Base-by-base conservation (phyloP, 2,888 invertebrate genomes). In the Microctonus brassicae region DNA sequence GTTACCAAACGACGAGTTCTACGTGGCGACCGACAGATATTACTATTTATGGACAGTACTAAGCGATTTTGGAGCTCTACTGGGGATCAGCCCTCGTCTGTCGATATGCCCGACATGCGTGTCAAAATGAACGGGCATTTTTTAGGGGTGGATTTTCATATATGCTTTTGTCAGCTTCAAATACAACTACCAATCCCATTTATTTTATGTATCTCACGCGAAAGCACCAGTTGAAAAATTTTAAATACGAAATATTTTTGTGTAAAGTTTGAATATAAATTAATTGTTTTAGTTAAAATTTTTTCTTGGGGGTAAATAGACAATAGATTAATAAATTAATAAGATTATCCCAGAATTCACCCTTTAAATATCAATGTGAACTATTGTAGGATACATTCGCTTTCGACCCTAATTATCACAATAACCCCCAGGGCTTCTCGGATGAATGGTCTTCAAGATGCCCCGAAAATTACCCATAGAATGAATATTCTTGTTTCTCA, bases 1-100 rank as follows among this genome's bases (percentile, higher is more conserved):
- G 85, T 87, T 87, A 87, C 84, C 79, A 75, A 79, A 79, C 81
- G 80, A 76, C 73, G 78, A 80, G 77, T 80, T 79, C 80, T 79
- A 79, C 79, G 79, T 81, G 83, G 85, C 84, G 81, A 81, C 84
- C 83, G 85, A 86, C 85, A 84, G 84, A 85, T 86, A 87, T 85
- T 83, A 80, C 83, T 84, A 83, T 86, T 86, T 86, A 86, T 83
- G 84, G 82, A 78, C 76, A 77, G 72, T 72, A 73, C 74, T 76
- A 75, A 78, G 75, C 80, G 78, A 80, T 77, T 77, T 68, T 34
- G 42, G 55, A 26, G 63, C 55, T 42, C 39, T 62, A 39, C 29
- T 34, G 42, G 39, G 68, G 62, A 67, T 67, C 71, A 71, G 72
- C 72, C 62, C 62, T 68, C 39, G 24, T 39, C 67, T 42, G 62